Evolutionary conservation across 2,113 vertebrate genomes (phyloP).

Genomic region (Dipodomys merriami): DNA sequence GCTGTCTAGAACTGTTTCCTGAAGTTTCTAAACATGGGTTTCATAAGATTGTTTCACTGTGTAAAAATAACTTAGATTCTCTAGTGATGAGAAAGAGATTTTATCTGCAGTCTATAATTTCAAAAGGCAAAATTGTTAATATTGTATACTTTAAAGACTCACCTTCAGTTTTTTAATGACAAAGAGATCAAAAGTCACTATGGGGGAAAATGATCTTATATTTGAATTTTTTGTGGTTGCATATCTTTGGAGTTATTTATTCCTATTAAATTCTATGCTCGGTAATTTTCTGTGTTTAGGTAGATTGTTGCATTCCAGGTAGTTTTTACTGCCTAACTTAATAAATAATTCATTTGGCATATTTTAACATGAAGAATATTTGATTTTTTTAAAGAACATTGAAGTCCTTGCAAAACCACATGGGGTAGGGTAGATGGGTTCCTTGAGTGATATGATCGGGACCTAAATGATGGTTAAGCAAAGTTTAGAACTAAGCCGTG

Average conservation of each 20-base stretch:
- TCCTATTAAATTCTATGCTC: not conserved
- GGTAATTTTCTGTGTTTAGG: not conserved
- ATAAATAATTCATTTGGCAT: not conserved
- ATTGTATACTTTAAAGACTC: not conserved
- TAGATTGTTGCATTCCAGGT: not conserved
- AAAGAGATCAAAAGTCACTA: not conserved
- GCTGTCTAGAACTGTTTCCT: fast-evolving
- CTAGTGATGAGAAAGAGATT: not conserved
- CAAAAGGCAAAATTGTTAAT: not conserved
- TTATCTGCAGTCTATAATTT: not conserved
- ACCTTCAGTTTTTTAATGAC: not conserved
- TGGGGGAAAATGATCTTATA: not conserved
- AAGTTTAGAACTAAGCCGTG: not conserved
- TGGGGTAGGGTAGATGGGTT: too few relatives aligned
- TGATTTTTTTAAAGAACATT: not conserved
- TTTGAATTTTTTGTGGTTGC: not conserved
- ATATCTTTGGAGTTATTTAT: not conserved
- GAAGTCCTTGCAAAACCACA: too few relatives aligned
- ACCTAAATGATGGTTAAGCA: not conserved
- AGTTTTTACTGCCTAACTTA: not conserved
- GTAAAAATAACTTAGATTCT: not conserved
- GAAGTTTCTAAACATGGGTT: too few relatives aligned
- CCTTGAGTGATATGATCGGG: too few relatives aligned
- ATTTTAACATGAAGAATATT: not conserved
- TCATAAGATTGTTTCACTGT: not conserved